Evolutionary conservation across 2,888 invertebrate genomes (phyloP).

Genomic region (Tridacna crocea): DNA sequence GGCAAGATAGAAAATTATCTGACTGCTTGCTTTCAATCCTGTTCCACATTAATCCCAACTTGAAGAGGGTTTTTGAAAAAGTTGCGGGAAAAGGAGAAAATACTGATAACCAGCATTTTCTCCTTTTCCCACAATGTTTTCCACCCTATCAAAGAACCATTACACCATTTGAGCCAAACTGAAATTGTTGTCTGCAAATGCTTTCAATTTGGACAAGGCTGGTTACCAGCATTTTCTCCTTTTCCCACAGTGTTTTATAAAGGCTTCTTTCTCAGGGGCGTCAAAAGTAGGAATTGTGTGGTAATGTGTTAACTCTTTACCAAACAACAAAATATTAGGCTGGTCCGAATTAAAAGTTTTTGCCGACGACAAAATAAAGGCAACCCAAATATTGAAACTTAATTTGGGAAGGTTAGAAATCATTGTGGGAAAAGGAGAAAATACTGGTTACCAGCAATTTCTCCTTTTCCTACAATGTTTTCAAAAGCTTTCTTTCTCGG

Average conservation of each 20-base stretch:
- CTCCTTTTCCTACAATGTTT: not conserved
- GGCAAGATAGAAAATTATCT: slow-evolving; percentile 25
- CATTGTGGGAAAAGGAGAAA: not conserved
- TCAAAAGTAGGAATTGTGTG: too few species aligned
- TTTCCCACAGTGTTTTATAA: too few species aligned
- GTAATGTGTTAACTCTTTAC: too few species aligned
- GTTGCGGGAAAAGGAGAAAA: not conserved
- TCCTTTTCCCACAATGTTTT: not conserved
- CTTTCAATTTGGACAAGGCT: too few species aligned
- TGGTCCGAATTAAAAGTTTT: too few species aligned
- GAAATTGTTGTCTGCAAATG: too few species aligned
- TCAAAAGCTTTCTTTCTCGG: not conserved
- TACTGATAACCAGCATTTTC: not conserved
- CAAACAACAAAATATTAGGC: too few species aligned
- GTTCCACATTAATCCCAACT: not conserved
- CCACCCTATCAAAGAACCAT: not conserved
- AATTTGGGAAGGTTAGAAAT: not conserved
- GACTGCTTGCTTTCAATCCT: not conserved
- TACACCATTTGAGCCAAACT: too few species aligned
- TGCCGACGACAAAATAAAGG: too few species aligned
- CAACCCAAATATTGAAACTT: too few species aligned
- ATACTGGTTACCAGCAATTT: not conserved
- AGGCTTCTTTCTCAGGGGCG: too few species aligned
- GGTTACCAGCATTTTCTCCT: too few species aligned
- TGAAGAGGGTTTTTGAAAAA: not conserved